Conservation (phyloP, 1,140 invertebrate species). For the Zaprionus camerounensis region DNA sequence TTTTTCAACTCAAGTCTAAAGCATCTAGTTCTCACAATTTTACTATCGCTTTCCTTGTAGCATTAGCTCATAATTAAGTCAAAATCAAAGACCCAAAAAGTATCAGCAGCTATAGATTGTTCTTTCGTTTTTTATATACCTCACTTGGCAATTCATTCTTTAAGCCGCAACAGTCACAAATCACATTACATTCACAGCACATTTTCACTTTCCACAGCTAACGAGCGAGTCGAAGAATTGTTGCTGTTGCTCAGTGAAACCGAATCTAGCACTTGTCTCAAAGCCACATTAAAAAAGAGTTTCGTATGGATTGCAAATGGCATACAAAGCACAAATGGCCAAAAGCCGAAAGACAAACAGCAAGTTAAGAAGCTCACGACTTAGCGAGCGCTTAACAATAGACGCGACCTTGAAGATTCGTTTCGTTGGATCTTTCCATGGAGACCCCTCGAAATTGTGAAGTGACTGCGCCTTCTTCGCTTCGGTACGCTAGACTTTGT, state of each 20-base stretch:
- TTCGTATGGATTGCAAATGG: slow-evolving; percentile 25
- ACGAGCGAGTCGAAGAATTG: slow-evolving; percentile 46
- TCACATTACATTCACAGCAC: slow-evolving; percentile 1
- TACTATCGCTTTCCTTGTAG: slow-evolving; percentile 10
- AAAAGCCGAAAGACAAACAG: slow-evolving; percentile 53
- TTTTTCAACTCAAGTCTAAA: too few relatives aligned
- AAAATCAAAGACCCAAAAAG: not conserved
- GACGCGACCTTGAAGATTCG: slow-evolving; percentile 70
- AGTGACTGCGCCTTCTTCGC: slow-evolving; percentile 15
- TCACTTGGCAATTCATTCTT: slow-evolving; percentile 4
- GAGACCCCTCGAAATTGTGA: slow-evolving; percentile 34
- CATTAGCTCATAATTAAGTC: slow-evolving; percentile 18
- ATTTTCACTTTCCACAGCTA: slow-evolving; percentile 60
- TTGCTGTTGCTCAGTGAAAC: slow-evolving; percentile 43
- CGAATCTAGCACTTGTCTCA: slow-evolving; percentile 50
- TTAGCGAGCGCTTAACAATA: slow-evolving; percentile 55
- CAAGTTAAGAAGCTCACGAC: slow-evolving; percentile 69
- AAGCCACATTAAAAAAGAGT: slow-evolving; percentile 39
- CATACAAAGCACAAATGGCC: slow-evolving; percentile 47
- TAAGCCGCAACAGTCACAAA: slow-evolving; percentile 13
- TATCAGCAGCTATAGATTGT: not conserved
- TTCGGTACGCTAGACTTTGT: slow-evolving; percentile 2
- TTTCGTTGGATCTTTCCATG: slow-evolving; percentile 46
- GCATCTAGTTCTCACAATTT: not conserved
- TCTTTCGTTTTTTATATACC: not conserved